phyloP scores from a whole-genome alignment of 2,113 vertebrate genomes.

The Propithecus coquereli region DNA sequence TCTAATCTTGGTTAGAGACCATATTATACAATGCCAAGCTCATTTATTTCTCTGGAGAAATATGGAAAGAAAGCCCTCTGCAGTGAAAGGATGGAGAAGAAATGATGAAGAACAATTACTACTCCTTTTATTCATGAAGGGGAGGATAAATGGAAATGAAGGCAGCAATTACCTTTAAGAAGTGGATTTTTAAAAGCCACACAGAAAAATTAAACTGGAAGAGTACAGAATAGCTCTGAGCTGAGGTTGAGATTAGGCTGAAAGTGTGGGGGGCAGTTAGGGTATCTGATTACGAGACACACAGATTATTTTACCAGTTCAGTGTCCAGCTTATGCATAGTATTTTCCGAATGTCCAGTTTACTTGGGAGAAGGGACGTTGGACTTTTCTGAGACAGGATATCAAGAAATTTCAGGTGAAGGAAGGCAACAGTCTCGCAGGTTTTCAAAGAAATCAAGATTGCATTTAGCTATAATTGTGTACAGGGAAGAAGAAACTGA shows the following conservation, averaged over 20 bases:
- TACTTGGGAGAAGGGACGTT: background rate
- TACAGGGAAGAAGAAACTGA: background rate
- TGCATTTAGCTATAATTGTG: background rate
- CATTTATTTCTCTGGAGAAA: slow-evolving; percentile 26
- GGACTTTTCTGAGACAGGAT: background rate
- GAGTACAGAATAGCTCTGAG: background rate
- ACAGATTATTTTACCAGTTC: background rate
- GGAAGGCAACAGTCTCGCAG: background rate
- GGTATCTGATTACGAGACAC: background rate
- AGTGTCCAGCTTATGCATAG: background rate
- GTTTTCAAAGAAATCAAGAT: background rate
- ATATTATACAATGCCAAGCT: background rate
- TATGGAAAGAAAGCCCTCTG: background rate
- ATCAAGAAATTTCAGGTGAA: background rate
- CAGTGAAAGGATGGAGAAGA: background rate
- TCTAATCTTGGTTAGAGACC: background rate
- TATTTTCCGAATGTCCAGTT: background rate
- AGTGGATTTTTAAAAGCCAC: background rate
- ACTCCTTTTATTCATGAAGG: background rate
- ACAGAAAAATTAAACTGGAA: background rate
- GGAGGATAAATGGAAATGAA: background rate
- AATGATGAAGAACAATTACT: background rate
- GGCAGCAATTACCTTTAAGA: background rate
- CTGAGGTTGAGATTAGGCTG: background rate
- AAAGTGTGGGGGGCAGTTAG: background rate